Percentiles rank a stretch among this genome's conserved stretches.
phyloP scores from a whole-genome alignment of 2,797 vertebrate genomes.

The Microchirus variegatus region DNA sequence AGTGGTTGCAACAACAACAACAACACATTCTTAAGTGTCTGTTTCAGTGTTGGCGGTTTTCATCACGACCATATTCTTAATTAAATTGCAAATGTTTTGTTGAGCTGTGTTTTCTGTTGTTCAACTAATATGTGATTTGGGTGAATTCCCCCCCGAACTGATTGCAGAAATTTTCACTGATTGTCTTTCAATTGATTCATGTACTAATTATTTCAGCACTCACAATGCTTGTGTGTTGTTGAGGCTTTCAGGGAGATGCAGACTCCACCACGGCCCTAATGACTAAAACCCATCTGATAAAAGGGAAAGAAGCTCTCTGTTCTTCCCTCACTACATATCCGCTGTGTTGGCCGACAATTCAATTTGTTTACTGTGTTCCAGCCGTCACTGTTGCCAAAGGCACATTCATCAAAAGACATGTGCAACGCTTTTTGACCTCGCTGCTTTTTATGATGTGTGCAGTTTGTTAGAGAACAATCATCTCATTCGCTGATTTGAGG shows the following conservation, averaged over 20 bases:
- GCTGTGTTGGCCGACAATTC: conserved; percentile 56
- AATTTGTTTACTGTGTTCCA: conserved; percentile 58
- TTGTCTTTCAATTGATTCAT: not conserved
- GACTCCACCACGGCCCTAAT: conserved; percentile 51
- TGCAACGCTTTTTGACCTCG: conserved; percentile 24
- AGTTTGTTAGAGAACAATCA: conserved; percentile 35
- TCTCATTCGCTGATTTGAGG: conserved; percentile 28
- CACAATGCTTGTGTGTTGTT: conserved; percentile 17
- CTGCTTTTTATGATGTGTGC: conserved; percentile 24
- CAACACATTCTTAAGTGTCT: too few species aligned
- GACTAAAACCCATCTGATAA: conserved; percentile 62
- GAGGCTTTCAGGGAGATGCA: conserved; percentile 38
- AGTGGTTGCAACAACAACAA: too few species aligned
- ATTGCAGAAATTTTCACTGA: conserved; percentile 15
- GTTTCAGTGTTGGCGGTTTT: too few species aligned
- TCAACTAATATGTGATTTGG: not conserved
- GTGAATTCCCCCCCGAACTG: conserved; percentile 4
- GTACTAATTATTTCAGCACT: conserved; percentile 12
- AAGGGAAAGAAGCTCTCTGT: conserved; percentile 54
- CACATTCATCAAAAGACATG: conserved; percentile 61
- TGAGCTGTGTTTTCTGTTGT: not conserved
- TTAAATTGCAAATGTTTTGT: too few species aligned
- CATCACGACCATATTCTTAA: too few species aligned
- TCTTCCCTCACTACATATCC: conserved; percentile 57
- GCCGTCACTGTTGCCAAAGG: conserved; percentile 58